Evolutionary conservation across 2,113 vertebrate species (phyloP), one percentile per base, ranked within the genome.

Genomic region (Trichomycterus rosablanca): DNA sequence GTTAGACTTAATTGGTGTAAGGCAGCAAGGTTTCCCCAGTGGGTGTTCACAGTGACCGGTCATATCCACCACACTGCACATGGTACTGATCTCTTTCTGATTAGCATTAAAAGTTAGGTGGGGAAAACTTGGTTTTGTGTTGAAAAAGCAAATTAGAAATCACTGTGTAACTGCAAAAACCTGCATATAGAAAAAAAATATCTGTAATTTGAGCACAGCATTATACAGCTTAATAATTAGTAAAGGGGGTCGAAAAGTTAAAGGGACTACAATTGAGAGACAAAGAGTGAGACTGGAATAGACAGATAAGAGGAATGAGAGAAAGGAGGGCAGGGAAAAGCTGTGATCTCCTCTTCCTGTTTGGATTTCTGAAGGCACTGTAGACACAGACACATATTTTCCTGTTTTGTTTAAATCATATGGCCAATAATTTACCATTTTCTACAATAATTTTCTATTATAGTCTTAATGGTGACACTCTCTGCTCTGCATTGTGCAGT

Each of bases 391-490:
- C 14, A 12, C 34, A 35, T 2, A 35, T 12, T 35, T 35, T 35
- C 34, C 34, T n/a, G 37, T 5, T 40, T 40, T 11, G 11, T 40
- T 11, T 40, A n/a, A 40, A n/a, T 40, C n/a, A 40, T 40, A n/a
- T 40, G 5, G n/a, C 37, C 37, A n/a, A 40, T 40, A 40, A 40
- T 6, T 11, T 6, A 44, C 30, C 48, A n/a, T n/a, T n/a, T n/a
- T n/a, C n/a, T n/a, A n/a, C n/a, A n/a, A n/a, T 35, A 35, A 11
- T 35, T 35, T 35, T 10, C 4, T 32, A 35, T 44, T 55, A 51
- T 60, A 64, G 51, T 23, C 9, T 22, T 24, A 55, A 64, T 30
- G 56, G n/a, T n/a, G n/a, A n/a, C n/a, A n/a, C n/a, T n/a, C n/a
- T n/a, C n/a, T n/a, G n/a, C n/a, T n/a, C n/a, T n/a, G n/a, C n/a